Evolutionary conservation across 2,797 vertebrate species (phyloP).

Genomic region (Chelon labrosus): DNA sequence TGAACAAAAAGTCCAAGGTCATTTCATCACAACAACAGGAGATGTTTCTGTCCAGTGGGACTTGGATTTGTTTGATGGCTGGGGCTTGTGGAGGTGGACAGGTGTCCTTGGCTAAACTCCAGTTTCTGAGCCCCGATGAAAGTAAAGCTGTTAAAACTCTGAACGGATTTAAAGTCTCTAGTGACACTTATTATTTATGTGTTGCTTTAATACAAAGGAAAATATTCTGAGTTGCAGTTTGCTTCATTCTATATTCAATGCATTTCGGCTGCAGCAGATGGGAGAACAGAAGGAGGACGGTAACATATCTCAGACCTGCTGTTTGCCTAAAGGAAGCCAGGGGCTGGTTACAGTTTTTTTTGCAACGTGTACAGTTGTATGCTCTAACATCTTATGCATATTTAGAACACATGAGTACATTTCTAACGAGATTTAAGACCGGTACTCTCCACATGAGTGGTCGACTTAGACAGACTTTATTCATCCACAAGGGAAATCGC

Average conservation of each 20-base stretch:
- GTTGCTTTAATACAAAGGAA: conserved; percentile 2
- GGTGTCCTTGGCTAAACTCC: conserved; percentile 42
- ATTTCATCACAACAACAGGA: conserved; percentile 43
- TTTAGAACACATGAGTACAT: too few species aligned
- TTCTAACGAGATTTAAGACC: too few species aligned
- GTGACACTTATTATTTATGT: conserved; percentile 12
- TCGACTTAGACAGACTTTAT: too few species aligned
- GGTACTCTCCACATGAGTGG: too few species aligned
- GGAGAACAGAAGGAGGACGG: conserved; percentile 34
- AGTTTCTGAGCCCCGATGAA: conserved; percentile 6
- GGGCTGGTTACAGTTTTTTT: conserved; percentile 19
- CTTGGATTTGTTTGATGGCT: conserved; percentile 31
- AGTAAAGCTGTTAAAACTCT: conserved; percentile 21
- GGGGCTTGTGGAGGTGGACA: conserved; percentile 21
- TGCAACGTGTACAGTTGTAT: too few species aligned
- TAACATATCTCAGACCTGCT: conserved; percentile 16
- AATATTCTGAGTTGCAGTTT: not conserved
- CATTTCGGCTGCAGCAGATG: conserved; percentile 10
- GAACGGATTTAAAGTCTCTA: conserved; percentile 22
- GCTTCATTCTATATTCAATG: conserved; percentile 19
- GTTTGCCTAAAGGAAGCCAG: conserved; percentile 40
- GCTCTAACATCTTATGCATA: too few species aligned
- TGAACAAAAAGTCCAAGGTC: conserved; percentile 54
- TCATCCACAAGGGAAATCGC: too few species aligned
- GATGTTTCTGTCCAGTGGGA: conserved; percentile 41